Base-by-base conservation (phyloP, 2,797 vertebrate genomes). In the Bradypus variegatus region DNA sequence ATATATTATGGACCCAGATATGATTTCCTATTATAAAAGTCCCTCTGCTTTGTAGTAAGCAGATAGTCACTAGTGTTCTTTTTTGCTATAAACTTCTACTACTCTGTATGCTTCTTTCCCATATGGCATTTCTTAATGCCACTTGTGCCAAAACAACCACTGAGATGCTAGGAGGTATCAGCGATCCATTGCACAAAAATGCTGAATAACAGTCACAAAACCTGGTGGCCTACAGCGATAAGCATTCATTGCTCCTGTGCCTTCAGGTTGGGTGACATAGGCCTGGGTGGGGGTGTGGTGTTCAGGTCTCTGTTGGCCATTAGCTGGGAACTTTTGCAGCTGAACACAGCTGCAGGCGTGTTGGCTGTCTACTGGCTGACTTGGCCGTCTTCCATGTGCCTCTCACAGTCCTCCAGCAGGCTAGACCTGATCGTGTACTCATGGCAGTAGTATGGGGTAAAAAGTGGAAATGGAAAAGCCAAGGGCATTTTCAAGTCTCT, bases 91-190 rank as follows among this genome's bases (percentile, higher is more conserved):
- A 31, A 62, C 76, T 85, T 86, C 31, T 92, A 38, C 53, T 69
- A 67, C 72, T 84, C 21, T 13, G 6, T 48, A 27, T 65, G 33
- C 69, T 25, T 91, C 21, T 78, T 89, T 55, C 8, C 62, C 62
- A 77, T 29, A 70, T 84, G 91, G 72, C 4, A 45, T 53, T 82
- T 76, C 62, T 67, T 62, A 10, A n/a, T 21, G 65, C 77, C 31
- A 65, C 2, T 41, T 92, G 41, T 86, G 45, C 77, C 87, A 77
- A 87, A 88, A 78, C 27, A 60, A 77, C 92, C 48, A 67, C 55
- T 81, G 60, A 91, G n/a, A n/a, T 53, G 3, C 60, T 29, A 25
- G 19, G 41, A 93, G 81, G 14, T 18, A 2, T 91, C 64, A 78
- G 48, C 23, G 13, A 67, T 79, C 36, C 27, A 19, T 31, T 53